A percentile compares a stretch with the other conserved stretches of the same genome.
Conservation (phyloP, 2,113 vertebrate species). For the Clarias macrocephalus region DNA sequence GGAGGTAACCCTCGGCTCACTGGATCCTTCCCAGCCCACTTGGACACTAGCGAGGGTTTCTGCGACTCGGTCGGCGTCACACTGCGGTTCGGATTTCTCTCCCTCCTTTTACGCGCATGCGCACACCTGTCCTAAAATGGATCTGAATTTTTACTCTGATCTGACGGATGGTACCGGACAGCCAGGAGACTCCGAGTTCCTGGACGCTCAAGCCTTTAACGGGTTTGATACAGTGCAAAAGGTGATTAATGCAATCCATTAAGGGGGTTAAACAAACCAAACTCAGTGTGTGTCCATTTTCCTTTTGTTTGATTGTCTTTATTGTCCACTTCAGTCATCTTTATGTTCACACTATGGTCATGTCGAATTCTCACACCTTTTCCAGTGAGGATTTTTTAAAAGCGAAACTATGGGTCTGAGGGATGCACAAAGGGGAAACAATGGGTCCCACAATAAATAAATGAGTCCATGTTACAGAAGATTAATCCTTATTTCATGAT, state of each 20-base stretch:
- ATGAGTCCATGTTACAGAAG: no score
- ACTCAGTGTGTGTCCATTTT: no score
- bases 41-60: background rate
- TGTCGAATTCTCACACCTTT: no score
- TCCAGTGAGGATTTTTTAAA: no score
- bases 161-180: slow-evolving; percentile 71
- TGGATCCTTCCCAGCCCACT: background rate
- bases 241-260: slow-evolving; percentile 60
- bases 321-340: no score
- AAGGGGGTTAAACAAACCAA: background rate
- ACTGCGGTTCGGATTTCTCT: background rate
- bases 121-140: slow-evolving; percentile 63
- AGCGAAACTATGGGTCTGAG: no score
- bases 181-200: slow-evolving; percentile 68
- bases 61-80: background rate
- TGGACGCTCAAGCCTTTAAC: slow-evolving; percentile 75
- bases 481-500: no score
- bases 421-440: no score
- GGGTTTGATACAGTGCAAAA: slow-evolving; percentile 75
- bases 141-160: slow-evolving; percentile 77
- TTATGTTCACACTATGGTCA: no score
- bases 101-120: background rate
- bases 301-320: no score
- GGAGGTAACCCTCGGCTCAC: background rate
- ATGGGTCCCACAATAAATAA: no score